A percentile compares a stretch with the other conserved stretches of the same genome.
Evolutionary conservation across 2,888 invertebrate genomes (phyloP).

Genomic region (Hypomecis atomaria): DNA sequence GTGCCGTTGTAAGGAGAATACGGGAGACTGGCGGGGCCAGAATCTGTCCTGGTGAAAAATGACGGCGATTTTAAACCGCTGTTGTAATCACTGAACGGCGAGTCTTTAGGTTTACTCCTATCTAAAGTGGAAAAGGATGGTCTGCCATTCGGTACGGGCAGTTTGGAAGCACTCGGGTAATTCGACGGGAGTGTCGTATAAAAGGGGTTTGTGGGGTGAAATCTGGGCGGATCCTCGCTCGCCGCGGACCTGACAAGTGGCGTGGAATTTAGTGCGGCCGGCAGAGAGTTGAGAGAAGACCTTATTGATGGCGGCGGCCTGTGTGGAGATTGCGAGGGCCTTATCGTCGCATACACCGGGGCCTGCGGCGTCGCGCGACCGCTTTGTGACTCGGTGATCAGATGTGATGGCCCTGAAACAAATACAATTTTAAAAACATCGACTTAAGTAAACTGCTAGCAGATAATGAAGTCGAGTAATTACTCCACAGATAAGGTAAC

Average conservation of each 20-base stretch:
- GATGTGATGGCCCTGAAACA: slow-evolving; percentile 78
- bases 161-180: slow-evolving; percentile 74
- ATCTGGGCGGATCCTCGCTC: slow-evolving; percentile 65
- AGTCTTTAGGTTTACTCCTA: slow-evolving; percentile 69
- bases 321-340: slow-evolving; percentile 65
- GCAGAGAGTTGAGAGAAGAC: slow-evolving; percentile 65
- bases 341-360: slow-evolving; percentile 77
- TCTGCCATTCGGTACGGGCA: slow-evolving; percentile 74
- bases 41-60: slow-evolving; percentile 58
- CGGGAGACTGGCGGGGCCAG: slow-evolving; percentile 62
- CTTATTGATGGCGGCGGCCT: slow-evolving; percentile 59
- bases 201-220: slow-evolving; percentile 81
- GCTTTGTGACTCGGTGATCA: slow-evolving; percentile 67
- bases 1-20: slow-evolving; percentile 53
- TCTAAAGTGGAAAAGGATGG: slow-evolving; percentile 66
- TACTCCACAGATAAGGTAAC: too few relatives aligned
- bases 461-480: too few relatives aligned
- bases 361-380: slow-evolving; percentile 71
- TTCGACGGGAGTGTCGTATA: slow-evolving; percentile 77
- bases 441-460: neutral
- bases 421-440: neutral
- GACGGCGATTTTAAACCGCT: slow-evolving; percentile 65
- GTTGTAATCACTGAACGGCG: slow-evolving; percentile 54
- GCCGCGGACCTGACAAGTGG: slow-evolving; percentile 66
- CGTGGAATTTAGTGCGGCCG: slow-evolving; percentile 66